A percentile compares a stretch with the other conserved stretches of the same genome.
Conservation (phyloP, 2,113 vertebrate species). For the Megaceryle maxima region DNA sequence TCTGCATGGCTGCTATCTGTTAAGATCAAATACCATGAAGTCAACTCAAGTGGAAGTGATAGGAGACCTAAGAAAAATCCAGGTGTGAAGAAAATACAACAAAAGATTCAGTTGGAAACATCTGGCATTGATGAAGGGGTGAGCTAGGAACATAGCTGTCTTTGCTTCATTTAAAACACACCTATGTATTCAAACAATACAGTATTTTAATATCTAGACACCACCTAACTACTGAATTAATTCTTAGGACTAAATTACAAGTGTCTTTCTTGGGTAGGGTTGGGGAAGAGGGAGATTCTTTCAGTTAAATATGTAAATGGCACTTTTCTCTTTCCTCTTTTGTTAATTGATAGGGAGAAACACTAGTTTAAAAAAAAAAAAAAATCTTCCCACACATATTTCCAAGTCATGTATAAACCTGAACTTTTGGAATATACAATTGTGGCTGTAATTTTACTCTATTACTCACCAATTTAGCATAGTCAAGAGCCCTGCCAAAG, state of each 20-base stretch:
- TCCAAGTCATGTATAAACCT: not conserved
- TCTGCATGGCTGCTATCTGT: not conserved
- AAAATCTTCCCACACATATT: not conserved
- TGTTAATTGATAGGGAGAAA: not conserved
- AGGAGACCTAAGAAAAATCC: not conserved
- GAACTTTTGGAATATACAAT: not conserved
- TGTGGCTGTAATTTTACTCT: not conserved
- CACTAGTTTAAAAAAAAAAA: not conserved
- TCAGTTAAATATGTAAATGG: not conserved
- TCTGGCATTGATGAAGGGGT: not conserved
- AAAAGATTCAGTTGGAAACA: not conserved
- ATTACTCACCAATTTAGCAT: not conserved
- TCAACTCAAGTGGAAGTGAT: not conserved
- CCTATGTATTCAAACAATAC: not conserved
- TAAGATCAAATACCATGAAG: not conserved
- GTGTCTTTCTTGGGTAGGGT: not conserved
- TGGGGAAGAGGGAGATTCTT: accelerated
- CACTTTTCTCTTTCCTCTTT: not conserved
- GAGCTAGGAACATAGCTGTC: not conserved
- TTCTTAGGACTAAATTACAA: not conserved
- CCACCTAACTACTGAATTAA: not conserved
- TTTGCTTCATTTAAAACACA: not conserved
- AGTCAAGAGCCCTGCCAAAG: not conserved
- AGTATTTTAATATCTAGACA: not conserved
- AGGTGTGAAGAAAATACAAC: not conserved